These are phyloP conservation scores for Aradus depressus DNA, from an alignment of 2,888 invertebrate species.

Conservation along the genomic window DNA sequence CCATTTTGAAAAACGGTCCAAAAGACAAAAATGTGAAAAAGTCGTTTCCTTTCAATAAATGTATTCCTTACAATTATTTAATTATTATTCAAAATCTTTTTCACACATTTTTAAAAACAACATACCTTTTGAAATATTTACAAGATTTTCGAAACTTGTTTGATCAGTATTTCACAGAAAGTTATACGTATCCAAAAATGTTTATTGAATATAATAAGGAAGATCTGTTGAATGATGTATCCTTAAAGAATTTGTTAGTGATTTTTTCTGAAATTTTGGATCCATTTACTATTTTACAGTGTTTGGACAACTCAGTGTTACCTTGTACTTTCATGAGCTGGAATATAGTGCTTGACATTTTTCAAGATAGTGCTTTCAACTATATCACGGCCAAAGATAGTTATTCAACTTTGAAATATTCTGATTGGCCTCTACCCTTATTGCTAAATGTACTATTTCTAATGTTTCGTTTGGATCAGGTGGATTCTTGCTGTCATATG, in stretches of 20 bases:
- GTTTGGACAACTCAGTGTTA: conserved; percentile 28
- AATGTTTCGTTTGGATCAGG: conserved; percentile 32
- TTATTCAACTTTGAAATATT: conserved; percentile 35
- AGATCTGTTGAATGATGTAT: conserved; percentile 35
- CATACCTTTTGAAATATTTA: conserved; percentile 27
- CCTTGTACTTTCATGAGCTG: conserved; percentile 33
- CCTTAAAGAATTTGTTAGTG: conserved; percentile 36
- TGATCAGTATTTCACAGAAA: conserved; percentile 12
- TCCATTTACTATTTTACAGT: conserved; percentile 29
- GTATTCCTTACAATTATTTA: conserved; percentile 28
- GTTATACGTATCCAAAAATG: conserved; percentile 25
- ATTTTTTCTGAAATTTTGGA: conserved; percentile 34
- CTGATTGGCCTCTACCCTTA: conserved; percentile 35
- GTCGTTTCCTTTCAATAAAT: conserved; percentile 31
- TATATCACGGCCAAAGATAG: conserved; percentile 32
- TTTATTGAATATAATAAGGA: conserved; percentile 23
- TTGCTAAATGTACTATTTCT: conserved; percentile 33
- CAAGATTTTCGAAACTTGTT: conserved; percentile 17
- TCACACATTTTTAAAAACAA: conserved; percentile 27
- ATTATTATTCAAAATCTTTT: conserved; percentile 29
- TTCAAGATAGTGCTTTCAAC: conserved; percentile 31
- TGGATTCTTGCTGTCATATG: conserved; percentile 32
- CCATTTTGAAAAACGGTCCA: conserved; percentile 8
- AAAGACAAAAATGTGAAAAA: conserved; percentile 12
- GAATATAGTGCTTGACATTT: conserved; percentile 31